Base-by-base conservation (phyloP, 2,888 invertebrate species). In the Notocelia uddmanniana region DNA sequence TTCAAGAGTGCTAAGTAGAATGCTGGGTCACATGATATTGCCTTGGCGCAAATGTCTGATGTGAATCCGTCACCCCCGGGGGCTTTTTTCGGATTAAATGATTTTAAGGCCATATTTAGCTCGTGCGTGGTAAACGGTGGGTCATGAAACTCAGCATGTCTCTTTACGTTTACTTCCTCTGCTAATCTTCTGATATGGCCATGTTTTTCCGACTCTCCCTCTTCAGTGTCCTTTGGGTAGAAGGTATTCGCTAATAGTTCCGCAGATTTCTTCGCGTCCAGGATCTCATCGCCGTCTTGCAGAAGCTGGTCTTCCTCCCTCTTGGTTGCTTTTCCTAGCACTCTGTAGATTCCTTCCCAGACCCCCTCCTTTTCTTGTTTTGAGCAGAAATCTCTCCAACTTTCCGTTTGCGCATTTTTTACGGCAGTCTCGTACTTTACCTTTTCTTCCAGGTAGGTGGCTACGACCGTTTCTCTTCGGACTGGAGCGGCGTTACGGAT, bases 51-150 rank as follows among this genome's bases (percentile, higher is more conserved):
- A 3, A 76, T 76, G 54, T 75, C 73, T 1, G 74, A 23, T 0
- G 75, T 75, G 11, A 75, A 45, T 0, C 74, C 75, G 13, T 76
- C 76, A 0, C 18, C 26, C 5, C 76, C 75, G 0, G 76, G 76
- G 3, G 76, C 73, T 63, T 75, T 76, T 37, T 73, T 74, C 0
- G 76, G 76, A 34, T 73, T 74, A 21, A 76, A 62, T 8, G 48
- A 48, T 18, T 13, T 23, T 1, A 15, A 21, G 8, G 68, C 62
- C 10, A 34, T 52, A 0, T n/a, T 18, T 10, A 73, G 31, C 31
- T 75, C 73, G 5, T 11, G 15, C 21, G n/a, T 19, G 0, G 72
- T 68, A 52, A 75, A 75, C 0, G 73, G 66, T 8, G 74, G 74
- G 11, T 74, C 73, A 31, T 15, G n/a, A 3, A n/a, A 3, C 10